phyloP scores from a whole-genome alignment of 2,113 vertebrate genomes.

The Penelope pileata region DNA sequence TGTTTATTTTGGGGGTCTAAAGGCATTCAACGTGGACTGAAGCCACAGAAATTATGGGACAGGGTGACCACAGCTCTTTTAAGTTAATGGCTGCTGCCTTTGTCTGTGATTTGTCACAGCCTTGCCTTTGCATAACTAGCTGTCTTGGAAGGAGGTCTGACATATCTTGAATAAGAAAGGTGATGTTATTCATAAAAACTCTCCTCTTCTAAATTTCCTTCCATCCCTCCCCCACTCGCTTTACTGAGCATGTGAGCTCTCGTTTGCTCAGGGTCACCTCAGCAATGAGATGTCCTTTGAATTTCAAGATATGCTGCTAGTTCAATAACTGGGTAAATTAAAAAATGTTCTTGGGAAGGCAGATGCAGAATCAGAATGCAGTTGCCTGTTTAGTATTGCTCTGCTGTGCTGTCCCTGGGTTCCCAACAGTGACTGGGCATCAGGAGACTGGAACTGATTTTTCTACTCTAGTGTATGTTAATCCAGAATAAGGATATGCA shows the following conservation, averaged over 20 bases:
- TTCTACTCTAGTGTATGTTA: not conserved
- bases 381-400: not conserved
- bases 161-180: not conserved
- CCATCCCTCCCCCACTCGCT: not conserved
- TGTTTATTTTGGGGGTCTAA: not conserved
- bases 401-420: not conserved
- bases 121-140: not conserved
- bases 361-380: not conserved
- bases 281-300: not conserved
- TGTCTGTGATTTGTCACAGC: not conserved
- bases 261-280: not conserved
- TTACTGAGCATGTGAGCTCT: not conserved
- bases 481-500: not conserved
- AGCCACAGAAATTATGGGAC: not conserved
- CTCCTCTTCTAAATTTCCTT: not conserved
- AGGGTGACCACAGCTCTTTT: not conserved
- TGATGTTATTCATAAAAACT: not conserved
- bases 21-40: not conserved
- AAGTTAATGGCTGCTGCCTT: not conserved
- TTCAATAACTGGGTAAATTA: not conserved
- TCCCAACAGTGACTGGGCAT: not conserved
- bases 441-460: not conserved
- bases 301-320: not conserved
- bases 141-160: not conserved
- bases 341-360: conserved; percentile 2